Percentiles rank a stretch among this genome's conserved stretches.
These are phyloP conservation scores for Prunella strophiata DNA, from an alignment of 2,797 vertebrate species.

Conservation along the genomic window DNA sequence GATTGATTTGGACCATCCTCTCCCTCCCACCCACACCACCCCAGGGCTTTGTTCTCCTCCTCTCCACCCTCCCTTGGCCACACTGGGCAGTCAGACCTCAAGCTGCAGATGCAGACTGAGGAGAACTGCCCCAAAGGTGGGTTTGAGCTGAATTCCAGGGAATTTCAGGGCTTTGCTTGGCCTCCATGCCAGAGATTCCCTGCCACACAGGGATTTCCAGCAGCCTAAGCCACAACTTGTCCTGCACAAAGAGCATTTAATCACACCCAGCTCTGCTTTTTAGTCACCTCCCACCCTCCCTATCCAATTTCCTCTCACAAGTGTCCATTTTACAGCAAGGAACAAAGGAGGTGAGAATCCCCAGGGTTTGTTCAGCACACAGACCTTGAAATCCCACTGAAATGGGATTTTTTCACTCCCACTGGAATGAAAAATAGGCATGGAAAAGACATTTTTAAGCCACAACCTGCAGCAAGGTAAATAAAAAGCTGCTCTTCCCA, in stretches of 20 bases:
- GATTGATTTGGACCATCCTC: rapidly evolving
- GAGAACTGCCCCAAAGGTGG: neutral
- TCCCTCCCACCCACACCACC: neutral
- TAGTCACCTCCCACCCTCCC: neutral
- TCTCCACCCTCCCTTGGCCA: neutral
- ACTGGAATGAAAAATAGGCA: neutral
- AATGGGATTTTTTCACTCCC: neutral
- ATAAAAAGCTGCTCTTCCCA: neutral
- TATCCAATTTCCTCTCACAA: neutral
- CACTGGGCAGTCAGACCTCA: too few species aligned
- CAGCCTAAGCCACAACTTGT: neutral
- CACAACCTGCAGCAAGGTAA: neutral
- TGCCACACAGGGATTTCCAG: neutral
- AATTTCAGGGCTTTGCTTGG: neutral
- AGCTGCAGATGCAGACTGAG: neutral
- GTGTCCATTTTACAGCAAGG: neutral
- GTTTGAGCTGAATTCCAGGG: rapidly evolving
- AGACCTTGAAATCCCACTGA: rapidly evolving
- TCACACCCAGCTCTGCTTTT: neutral
- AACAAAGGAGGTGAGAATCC: neutral
- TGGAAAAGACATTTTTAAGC: neutral
- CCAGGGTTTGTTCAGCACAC: neutral
- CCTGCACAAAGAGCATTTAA: constrained; percentile 14
- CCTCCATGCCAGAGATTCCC: neutral
- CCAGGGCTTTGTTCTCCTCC: neutral